Evolutionary conservation across 2,797 vertebrate species (phyloP).

Genomic region (Syngnathus rostellatus): DNA sequence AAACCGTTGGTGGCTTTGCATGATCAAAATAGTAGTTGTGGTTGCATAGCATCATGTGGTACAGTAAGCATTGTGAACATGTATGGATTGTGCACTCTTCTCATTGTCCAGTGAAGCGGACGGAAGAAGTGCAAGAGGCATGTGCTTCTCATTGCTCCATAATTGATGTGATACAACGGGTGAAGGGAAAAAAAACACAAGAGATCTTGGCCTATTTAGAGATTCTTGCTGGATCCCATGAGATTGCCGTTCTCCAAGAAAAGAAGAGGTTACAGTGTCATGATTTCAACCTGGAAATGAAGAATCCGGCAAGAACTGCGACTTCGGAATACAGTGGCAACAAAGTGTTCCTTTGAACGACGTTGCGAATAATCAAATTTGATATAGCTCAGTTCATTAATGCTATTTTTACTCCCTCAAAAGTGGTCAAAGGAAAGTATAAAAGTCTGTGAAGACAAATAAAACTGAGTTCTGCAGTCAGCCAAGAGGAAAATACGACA

Average conservation of each 20-base stretch:
- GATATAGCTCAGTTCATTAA: background rate
- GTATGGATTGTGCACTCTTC: slow-evolving; percentile 11
- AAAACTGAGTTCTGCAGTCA: background rate
- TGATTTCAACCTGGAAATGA: slow-evolving; percentile 4
- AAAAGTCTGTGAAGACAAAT: background rate
- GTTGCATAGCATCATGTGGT: background rate
- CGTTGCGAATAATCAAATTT: background rate
- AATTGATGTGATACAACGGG: slow-evolving; percentile 59
- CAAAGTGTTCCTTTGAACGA: background rate
- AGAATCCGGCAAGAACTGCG: background rate
- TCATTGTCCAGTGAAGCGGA: slow-evolving; percentile 40
- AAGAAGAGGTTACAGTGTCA: background rate
- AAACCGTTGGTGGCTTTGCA: background rate
- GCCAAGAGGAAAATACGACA: background rate
- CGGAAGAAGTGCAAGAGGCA: slow-evolving; percentile 49
- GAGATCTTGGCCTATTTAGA: slow-evolving; percentile 56
- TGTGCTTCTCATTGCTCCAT: slow-evolving; percentile 56
- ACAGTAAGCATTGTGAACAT: slow-evolving; percentile 8
- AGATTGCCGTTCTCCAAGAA: slow-evolving; percentile 34
- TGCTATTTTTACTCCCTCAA: background rate
- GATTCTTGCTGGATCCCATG: slow-evolving; percentile 44
- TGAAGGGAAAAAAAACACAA: slow-evolving; percentile 40
- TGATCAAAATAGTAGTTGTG: background rate
- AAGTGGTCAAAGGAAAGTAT: background rate
- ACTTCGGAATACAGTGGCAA: background rate